Evolutionary conservation across 2,888 invertebrate genomes (phyloP).

Genomic region (Thymelicus acteon): DNA sequence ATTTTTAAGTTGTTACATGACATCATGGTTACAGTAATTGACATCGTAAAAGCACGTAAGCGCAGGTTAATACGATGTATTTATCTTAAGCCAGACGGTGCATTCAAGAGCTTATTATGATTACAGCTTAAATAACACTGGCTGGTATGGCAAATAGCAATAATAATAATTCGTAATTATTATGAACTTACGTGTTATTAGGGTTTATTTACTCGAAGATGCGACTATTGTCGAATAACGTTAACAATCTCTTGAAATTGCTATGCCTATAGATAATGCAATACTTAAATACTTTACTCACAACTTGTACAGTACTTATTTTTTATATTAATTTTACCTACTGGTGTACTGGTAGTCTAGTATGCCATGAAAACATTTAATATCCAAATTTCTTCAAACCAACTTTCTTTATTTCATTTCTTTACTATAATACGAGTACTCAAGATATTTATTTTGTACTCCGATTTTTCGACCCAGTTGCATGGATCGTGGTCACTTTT

Average conservation of each 20-base stretch:
- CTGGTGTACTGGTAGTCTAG: too few species aligned
- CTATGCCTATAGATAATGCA: background rate
- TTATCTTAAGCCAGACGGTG: slow-evolving; percentile 53
- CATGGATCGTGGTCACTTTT: too few species aligned
- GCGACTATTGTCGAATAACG: slow-evolving; percentile 21
- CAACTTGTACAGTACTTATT: too few species aligned
- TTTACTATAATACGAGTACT: too few species aligned
- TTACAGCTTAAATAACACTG: slow-evolving; percentile 56
- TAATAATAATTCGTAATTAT: slow-evolving; percentile 37
- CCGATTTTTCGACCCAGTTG: too few species aligned
- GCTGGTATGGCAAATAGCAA: slow-evolving; percentile 56
- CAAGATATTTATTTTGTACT: too few species aligned
- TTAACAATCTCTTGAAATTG: slow-evolving; percentile 30
- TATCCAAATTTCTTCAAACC: too few species aligned
- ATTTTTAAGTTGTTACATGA: slow-evolving; percentile 31
- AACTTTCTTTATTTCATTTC: too few species aligned
- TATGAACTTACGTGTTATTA: slow-evolving; percentile 68
- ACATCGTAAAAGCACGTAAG: slow-evolving; percentile 41
- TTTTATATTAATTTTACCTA: too few species aligned
- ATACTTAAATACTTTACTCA: background rate
- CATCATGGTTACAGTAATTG: slow-evolving; percentile 38
- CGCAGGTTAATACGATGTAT: slow-evolving; percentile 45
- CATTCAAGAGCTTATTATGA: slow-evolving; percentile 61
- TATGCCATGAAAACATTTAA: too few species aligned
- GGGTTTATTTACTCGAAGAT: slow-evolving; percentile 49